Base-by-base conservation (phyloP, 2,888 invertebrate genomes). In the Alviniconcha strummeri region DNA sequence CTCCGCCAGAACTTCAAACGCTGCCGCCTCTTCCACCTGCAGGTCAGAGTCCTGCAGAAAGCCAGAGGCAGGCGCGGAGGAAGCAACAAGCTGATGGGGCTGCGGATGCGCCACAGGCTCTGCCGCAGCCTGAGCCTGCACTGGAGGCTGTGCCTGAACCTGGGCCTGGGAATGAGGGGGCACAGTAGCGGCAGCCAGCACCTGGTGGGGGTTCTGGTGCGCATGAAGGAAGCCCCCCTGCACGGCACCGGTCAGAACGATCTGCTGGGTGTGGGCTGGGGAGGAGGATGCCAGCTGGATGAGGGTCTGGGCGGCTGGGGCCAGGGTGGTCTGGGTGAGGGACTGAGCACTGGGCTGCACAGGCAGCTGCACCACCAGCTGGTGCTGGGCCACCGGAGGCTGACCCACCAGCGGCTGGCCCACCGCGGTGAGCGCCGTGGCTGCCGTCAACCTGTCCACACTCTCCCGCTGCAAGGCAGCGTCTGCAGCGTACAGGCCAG, bases 1-100 rank as follows among this genome's bases (percentile, higher is more conserved):
- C 83, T 91, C 91, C 8, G 91, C 91, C 13, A 91, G 87, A n/a
- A 91, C 91, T 84, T 90, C 90, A 84, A 89, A 91, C 15, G 88
- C 90, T 9, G 88, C 88, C 0, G 87, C 88, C 60, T 88, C 89
- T 5, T 88, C 91, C 74, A 87, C 87, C 4, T 83, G 71, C 5
- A 83, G 67, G 57, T 83, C 74, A 1, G 72, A 57, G 54, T 80
- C 83, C n/a, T 83, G 67, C 83, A 79, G 54, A 17, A 80, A 72
- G 15, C 54, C 55, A 13, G 78, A 60, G 19, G 77, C 64, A 54
- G 75, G 19, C 15, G 56, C 11, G 13, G 79, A 36, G 78, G 69
- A 17, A 9, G 60, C 13, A 13, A 60, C 60, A 8, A 13, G 60
- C 13, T 60, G 60, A 13, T 60, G 8, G 60, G 60, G 60, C 13